These are phyloP conservation scores for Junonia oenone DNA, from an alignment of 2,888 invertebrate species.

Conservation along the genomic window DNA sequence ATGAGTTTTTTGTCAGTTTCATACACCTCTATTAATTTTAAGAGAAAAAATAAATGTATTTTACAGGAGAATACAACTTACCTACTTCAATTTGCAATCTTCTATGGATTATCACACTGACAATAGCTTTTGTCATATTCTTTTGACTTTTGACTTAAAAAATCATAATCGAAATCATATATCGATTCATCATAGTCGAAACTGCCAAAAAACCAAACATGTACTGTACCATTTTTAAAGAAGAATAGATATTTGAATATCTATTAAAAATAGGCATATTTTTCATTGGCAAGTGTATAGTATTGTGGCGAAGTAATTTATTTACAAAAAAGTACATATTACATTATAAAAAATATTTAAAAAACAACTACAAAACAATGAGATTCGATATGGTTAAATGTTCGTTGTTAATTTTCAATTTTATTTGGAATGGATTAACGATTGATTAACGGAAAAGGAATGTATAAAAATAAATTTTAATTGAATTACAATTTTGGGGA, in stretches of 20 bases:
- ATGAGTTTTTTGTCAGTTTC: too few species aligned
- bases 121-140: too few species aligned
- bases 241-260: not conserved
- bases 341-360: not conserved
- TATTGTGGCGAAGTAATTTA: not conserved
- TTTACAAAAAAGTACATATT: not conserved
- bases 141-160: too few species aligned
- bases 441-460: not conserved
- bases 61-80: too few species aligned
- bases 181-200: too few species aligned
- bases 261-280: not conserved
- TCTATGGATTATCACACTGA: too few species aligned
- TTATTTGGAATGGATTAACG: constrained; percentile 8
- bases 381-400: constrained; percentile 9
- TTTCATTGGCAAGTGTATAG: not conserved
- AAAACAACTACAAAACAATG: constrained; percentile 9
- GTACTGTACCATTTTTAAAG: not conserved
- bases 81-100: too few species aligned
- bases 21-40: too few species aligned
- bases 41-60: too few species aligned
- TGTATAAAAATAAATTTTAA: not conserved
- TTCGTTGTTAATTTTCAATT: constrained; percentile 8
- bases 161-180: too few species aligned
- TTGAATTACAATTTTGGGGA: not conserved
- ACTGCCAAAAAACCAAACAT: not conserved